Evolutionary conservation across 1,140 invertebrate species (phyloP), one percentile per base, ranked within the genome.

Genomic region (Magallana gigas): DNA sequence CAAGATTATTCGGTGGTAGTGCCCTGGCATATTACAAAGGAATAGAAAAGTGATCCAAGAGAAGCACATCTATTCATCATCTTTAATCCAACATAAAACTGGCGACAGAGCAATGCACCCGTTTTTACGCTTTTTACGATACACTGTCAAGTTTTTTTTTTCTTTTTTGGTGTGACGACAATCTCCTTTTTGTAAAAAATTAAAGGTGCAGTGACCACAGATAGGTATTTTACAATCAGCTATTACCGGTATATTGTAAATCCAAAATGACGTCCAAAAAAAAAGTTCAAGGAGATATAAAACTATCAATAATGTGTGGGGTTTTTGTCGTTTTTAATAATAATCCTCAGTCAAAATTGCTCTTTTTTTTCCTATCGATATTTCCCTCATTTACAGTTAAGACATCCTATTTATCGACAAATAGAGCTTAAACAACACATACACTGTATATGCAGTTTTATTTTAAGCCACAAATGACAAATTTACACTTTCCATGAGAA

Each of bases 41-140:
- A 76, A 76, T 76, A 29, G 68, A 29, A 76, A 18, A 12, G 68
- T 29, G 23, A 29, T 76, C 68, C 23, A 29, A 76, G 68, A 76
- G 68, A 12, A 29, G 12, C 36, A 23, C 68, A 76, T 76, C 68
- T 23, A 76, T 76, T 76, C 68, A 76, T 76, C 68, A 76, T 76
- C 18, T 76, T 76, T 76, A 76, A 76, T 76, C 68, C 68, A 76
- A 5, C 11, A 76, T 76, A 76, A 76, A 76, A 76, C 68, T 29
- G 23, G 23, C 23, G 8, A 36, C 18, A 76, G 8, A 76, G 68
- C 68, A 76, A 76, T 76, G 36, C 36, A 76, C 68, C 68, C 68
- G 16, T 16, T 48, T 48, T 64, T 64, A 64, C 60, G 60, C 60
- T 48, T 48, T 16, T 64, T 64, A 64, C 60, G 60, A n/a, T 64